phyloP scores from a whole-genome alignment of 2,797 vertebrate species.

The Rhinoraja longicauda region DNA sequence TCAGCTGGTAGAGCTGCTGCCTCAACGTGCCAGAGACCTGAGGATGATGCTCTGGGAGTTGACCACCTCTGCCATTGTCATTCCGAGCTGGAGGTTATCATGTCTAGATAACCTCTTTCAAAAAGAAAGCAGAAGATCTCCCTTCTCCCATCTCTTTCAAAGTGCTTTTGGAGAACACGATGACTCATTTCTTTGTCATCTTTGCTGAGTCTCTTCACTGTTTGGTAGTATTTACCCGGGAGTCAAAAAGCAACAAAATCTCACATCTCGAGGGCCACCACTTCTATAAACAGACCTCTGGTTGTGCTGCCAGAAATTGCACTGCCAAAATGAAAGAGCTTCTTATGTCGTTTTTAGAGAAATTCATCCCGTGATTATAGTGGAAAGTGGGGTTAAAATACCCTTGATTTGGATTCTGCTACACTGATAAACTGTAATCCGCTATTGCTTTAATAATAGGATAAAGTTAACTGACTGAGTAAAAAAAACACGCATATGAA shows the following conservation, averaged over 20 bases:
- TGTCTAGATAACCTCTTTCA: not conserved
- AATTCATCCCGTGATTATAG: not conserved
- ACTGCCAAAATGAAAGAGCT: not conserved
- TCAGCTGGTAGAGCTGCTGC: no score
- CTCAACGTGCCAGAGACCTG: no score
- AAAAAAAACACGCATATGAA: not conserved
- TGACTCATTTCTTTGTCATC: not conserved
- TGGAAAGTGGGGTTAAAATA: not conserved
- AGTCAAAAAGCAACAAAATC: not conserved
- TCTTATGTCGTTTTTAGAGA: not conserved
- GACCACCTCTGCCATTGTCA: not conserved
- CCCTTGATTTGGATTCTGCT: not conserved
- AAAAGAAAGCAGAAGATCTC: not conserved
- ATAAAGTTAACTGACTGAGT: not conserved
- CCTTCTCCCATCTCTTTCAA: not conserved
- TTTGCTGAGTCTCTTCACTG: not conserved
- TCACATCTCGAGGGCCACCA: not conserved
- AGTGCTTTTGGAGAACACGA: not conserved
- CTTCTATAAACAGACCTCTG: not conserved
- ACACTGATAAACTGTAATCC: not conserved
- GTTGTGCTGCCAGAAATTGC: not conserved
- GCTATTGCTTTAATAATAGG: not conserved
- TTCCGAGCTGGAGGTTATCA: not conserved
- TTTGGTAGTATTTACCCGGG: not conserved
- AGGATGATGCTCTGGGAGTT: not conserved